Conservation (phyloP, 2,888 invertebrate genomes). For the Cataglyphis rosenhaueri region DNA sequence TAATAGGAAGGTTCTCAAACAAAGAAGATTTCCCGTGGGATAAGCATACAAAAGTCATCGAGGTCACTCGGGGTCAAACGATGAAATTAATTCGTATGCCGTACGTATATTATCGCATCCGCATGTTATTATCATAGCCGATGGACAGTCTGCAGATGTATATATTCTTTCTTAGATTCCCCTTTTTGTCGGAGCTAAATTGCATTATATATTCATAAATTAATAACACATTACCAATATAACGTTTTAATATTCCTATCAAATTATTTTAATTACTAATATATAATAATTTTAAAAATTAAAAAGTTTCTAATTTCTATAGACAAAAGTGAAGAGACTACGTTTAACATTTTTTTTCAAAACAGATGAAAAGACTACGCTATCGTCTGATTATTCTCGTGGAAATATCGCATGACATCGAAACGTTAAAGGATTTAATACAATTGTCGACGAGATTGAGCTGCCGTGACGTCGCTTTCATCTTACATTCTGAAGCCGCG, state of each 20-base stretch:
- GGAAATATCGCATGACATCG: conserved; percentile 27
- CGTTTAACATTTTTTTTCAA: neutral
- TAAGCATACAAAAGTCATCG: conserved; percentile 78
- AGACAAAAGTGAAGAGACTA: neutral
- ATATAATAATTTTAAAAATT: neutral
- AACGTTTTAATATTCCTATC: neutral
- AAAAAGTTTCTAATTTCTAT: neutral
- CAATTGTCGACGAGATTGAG: conserved; percentile 28
- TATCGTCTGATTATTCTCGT: neutral
- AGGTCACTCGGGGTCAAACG: conserved; percentile 71
- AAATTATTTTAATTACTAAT: neutral
- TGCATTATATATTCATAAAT: conserved; percentile 27
- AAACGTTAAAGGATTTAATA: conserved; percentile 13
- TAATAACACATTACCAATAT: neutral
- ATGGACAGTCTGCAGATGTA: conserved; percentile 3
- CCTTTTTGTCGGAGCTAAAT: neutral
- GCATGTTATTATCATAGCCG: conserved; percentile 54
- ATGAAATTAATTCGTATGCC: conserved; percentile 76
- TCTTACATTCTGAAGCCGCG: conserved; percentile 23
- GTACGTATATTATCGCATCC: conserved; percentile 65
- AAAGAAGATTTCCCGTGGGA: conserved; percentile 77
- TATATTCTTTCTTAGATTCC: neutral
- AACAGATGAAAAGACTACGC: neutral
- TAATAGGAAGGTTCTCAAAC: conserved; percentile 69
- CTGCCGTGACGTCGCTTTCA: conserved; percentile 40